phyloP scores from a whole-genome alignment of 2,113 vertebrate genomes.

The Ceratotherium simum region DNA sequence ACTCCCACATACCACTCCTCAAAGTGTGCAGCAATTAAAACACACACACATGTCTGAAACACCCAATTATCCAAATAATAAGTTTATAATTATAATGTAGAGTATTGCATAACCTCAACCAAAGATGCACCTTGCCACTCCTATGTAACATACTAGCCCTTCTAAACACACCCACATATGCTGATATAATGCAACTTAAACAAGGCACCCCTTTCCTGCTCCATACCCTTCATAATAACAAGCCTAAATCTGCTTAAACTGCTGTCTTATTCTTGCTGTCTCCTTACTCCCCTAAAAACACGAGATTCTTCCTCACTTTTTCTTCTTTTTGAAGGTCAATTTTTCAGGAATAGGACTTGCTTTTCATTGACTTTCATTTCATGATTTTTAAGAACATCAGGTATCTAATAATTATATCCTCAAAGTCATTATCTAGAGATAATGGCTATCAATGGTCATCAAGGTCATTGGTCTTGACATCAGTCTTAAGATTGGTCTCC shows the following conservation, averaged over 20 bases:
- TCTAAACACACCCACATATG: not conserved
- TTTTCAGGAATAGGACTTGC: not conserved
- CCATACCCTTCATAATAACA: not conserved
- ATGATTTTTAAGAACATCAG: not conserved
- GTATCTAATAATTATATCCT: not conserved
- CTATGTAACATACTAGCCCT: not conserved
- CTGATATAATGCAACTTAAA: not conserved
- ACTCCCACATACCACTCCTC: not conserved
- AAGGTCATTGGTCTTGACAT: too few species aligned
- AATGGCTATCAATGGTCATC: too few species aligned
- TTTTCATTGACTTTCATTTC: not conserved
- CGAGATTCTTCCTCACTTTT: not conserved
- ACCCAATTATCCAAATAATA: not conserved
- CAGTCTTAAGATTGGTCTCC: not conserved
- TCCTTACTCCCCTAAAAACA: not conserved
- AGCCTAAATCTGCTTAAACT: not conserved
- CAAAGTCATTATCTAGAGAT: not conserved
- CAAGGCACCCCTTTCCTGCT: not conserved
- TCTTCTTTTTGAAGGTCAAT: not conserved
- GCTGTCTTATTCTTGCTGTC: not conserved
- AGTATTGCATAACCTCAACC: not conserved
- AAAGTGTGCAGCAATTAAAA: not conserved
- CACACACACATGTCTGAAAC: not conserved
- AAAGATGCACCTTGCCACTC: not conserved
- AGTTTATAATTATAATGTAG: not conserved